Evolutionary conservation across 2,888 invertebrate species (phyloP).

Genomic region (Cacoxenus indagator): DNA sequence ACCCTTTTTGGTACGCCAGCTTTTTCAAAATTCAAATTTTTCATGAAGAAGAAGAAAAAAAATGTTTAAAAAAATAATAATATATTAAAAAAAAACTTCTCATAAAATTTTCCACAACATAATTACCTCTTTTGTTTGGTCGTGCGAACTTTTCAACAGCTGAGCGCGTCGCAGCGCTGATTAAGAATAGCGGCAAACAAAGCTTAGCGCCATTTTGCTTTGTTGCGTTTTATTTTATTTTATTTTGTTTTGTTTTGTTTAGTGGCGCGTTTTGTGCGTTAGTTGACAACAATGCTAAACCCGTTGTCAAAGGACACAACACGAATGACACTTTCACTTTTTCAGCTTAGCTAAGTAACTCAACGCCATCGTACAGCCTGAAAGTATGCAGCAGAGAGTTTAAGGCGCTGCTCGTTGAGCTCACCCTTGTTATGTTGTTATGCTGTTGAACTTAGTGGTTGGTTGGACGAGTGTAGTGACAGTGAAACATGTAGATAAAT

Average conservation of each 20-base stretch:
- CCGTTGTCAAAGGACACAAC: conserved; percentile 1
- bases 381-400: not conserved
- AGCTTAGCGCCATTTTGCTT: not conserved
- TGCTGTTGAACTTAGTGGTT: not conserved
- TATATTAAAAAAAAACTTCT: too few relatives aligned
- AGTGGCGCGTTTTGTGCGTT: not conserved
- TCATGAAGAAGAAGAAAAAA: not conserved
- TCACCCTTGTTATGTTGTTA: not conserved
- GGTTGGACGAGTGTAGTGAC: not conserved
- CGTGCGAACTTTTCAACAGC: conserved; percentile 8
- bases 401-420: not conserved
- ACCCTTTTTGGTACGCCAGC: conserved; percentile 14
- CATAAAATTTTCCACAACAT: too few relatives aligned
- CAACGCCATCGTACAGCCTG: not conserved
- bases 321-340: not conserved
- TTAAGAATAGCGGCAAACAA: not conserved
- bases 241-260: not conserved
- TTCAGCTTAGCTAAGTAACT: not conserved
- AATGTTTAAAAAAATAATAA: too few relatives aligned
- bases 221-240: not conserved
- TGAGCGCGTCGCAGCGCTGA: not conserved
- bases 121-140: not conserved
- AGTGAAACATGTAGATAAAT: not conserved
- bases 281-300: conserved; percentile 13
- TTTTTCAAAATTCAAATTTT: not conserved